Percentiles rank a stretch among this genome's conserved stretches.
Evolutionary conservation across 1,140 invertebrate genomes (phyloP).

Genomic region (Portunus trituberculatus): DNA sequence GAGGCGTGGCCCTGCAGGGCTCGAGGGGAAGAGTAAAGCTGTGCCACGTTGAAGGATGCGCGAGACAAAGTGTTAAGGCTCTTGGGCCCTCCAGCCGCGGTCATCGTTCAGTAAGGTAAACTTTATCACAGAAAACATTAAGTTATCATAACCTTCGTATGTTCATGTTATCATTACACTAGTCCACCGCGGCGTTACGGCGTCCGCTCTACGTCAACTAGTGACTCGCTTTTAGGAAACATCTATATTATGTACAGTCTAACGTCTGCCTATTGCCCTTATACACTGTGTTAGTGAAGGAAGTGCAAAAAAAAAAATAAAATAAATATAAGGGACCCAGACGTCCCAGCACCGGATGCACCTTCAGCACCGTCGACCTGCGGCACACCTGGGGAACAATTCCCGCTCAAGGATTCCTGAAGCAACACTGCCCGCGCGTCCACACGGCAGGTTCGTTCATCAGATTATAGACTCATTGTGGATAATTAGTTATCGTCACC

Average conservation of each 20-base stretch:
- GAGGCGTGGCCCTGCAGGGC: background rate
- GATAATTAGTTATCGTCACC: background rate
- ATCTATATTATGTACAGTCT: constrained; percentile 71
- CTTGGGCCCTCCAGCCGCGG: constrained; percentile 28
- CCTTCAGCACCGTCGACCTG: background rate
- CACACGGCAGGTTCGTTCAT: background rate
- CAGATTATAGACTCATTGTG: too few species aligned
- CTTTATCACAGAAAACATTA: constrained; percentile 74
- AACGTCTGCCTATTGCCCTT: constrained; percentile 75
- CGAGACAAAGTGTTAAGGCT: constrained; percentile 34
- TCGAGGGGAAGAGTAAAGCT: background rate
- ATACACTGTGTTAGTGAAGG: constrained; percentile 71
- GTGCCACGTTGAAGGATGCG: constrained; percentile 24
- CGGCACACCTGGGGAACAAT: background rate
- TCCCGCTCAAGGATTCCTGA: background rate
- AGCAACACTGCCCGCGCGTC: background rate
- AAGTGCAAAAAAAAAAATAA: constrained; percentile 16
- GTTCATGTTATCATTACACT: constrained; percentile 41
- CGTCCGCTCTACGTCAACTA: constrained; percentile 66
- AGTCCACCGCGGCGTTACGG: constrained; percentile 57
- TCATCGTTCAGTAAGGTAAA: constrained; percentile 58
- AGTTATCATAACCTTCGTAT: constrained; percentile 68
- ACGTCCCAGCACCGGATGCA: background rate
- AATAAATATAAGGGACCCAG: background rate
- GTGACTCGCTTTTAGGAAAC: constrained; percentile 63